Percentiles rank a stretch among this genome's conserved stretches.
Conservation (phyloP, 2,113 vertebrate species). For the Gymnobelideus leadbeateri region DNA sequence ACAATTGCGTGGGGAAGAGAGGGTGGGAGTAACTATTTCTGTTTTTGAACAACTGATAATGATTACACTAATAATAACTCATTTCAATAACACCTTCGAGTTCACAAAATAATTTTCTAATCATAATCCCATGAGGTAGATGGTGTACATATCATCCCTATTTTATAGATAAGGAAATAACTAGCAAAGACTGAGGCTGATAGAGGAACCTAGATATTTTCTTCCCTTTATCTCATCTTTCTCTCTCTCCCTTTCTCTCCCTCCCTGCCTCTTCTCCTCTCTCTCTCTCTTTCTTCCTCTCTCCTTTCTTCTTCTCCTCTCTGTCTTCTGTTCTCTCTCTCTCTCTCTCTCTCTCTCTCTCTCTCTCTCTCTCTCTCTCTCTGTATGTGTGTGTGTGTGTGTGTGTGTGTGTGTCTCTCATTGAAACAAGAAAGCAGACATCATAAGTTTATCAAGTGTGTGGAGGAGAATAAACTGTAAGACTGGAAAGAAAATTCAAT, state of each 20-base stretch:
- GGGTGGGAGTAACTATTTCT: too few species aligned
- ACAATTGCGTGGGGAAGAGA: too few species aligned
- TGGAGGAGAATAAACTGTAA: too few species aligned
- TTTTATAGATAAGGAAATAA: background rate
- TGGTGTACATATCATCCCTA: background rate
- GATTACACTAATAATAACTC: background rate
- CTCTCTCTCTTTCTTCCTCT: too few species aligned
- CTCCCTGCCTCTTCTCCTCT: background rate
- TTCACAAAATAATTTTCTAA: too few species aligned
- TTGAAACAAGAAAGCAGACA: too few species aligned
- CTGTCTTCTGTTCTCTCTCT: background rate
- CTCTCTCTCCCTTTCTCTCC: background rate
- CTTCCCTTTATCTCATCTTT: accelerated
- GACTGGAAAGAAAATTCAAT: too few species aligned
- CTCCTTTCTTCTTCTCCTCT: background rate
- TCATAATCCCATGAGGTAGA: too few species aligned
- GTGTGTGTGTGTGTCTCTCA: background rate
- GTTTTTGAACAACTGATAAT: background rate
- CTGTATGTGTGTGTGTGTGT: too few species aligned
- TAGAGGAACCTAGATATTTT: too few species aligned
- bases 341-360: background rate
- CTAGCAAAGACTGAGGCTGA: background rate
- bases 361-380: background rate
- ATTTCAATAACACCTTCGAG: background rate
- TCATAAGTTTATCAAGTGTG: too few species aligned